Conservation (phyloP, 2,797 vertebrate species). For the Sphenodon punctatus region DNA sequence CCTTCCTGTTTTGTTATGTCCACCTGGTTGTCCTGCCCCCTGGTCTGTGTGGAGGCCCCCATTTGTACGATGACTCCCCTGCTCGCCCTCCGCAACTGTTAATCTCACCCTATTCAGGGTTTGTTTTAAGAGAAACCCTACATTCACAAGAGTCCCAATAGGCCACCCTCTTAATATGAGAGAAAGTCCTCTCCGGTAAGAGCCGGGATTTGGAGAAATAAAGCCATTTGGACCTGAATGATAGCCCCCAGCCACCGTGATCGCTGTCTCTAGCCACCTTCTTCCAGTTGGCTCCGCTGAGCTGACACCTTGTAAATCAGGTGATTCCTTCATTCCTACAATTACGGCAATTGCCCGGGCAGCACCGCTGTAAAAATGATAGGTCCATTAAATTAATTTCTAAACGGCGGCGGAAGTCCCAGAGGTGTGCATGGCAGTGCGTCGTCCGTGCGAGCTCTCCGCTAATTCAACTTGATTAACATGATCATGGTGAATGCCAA, state of each 20-base stretch:
- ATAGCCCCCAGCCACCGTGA: background rate
- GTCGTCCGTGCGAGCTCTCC: constrained; percentile 27
- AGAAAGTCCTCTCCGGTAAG: too few relatives aligned
- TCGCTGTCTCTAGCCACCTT: background rate
- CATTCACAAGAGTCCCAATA: too few relatives aligned
- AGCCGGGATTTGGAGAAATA: too few relatives aligned
- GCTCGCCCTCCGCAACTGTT: too few relatives aligned
- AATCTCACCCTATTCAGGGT: too few relatives aligned
- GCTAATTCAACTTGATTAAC: constrained; percentile 69
- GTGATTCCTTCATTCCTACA: background rate
- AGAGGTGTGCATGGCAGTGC: constrained; percentile 17
- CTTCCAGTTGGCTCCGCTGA: background rate
- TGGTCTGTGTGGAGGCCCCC: too few relatives aligned
- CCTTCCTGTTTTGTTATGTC: too few relatives aligned
- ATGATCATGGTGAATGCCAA: constrained; percentile 64
- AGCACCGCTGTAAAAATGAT: constrained; percentile 27
- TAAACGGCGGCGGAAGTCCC: constrained; percentile 39
- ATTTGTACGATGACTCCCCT: too few relatives aligned
- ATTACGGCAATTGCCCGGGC: constrained; percentile 18
- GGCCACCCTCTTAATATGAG: too few relatives aligned
- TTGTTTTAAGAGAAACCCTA: too few relatives aligned
- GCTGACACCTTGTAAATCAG: background rate
- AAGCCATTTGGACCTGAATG: background rate
- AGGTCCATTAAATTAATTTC: constrained; percentile 62
- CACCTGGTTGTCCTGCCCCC: too few relatives aligned